Evolutionary conservation across 2,888 invertebrate genomes (phyloP), one percentile per base, ranked within the genome.

Genomic region (Carpatolechia fugitivella): DNA sequence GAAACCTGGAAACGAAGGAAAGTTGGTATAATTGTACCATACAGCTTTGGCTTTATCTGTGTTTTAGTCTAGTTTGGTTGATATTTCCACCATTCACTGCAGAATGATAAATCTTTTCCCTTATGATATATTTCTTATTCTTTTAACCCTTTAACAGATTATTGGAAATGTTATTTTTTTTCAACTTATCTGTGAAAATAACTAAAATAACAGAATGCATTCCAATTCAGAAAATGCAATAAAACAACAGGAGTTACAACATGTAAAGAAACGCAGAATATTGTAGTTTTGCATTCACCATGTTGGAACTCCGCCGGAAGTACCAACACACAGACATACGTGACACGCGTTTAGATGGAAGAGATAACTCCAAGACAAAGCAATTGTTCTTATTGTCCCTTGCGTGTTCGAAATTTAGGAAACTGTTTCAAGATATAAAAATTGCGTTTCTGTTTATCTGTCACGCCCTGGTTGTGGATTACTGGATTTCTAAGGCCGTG

Each of bases 1-100:
- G 76, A 98, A 98, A 64, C 97, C 98, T 93, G 86, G 24, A 3
- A 71, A 74, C 64, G 36, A 59, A 62, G 36, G 18, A 18, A 30
- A 18, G 14, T 8, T 16, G 5, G 5, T 7, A 16, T 13, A n/a
- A 16, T n/a, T 8, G 1, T 7, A 3, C 13, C 5, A n/a, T 7
- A 16, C 5, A 36, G 4, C 16, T 7, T 38, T 14, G 14, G 7
- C 3, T 40, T 40, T 8, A n/a, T n/a, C n/a, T n/a, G n/a, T n/a
- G n/a, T n/a, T n/a, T n/a, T n/a, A n/a, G n/a, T n/a, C n/a, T n/a
- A n/a, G n/a, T n/a, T n/a, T n/a, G n/a, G n/a, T n/a, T n/a, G n/a
- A n/a, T n/a, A n/a, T n/a, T n/a, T n/a, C n/a, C n/a, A n/a, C n/a
- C n/a, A n/a, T n/a, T n/a, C n/a, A n/a, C n/a, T n/a, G n/a, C n/a